A percentile compares a stretch with the other conserved stretches of the same genome.
Evolutionary conservation across 1,140 invertebrate species (phyloP).

Genomic region (Zaprionus taronus): DNA sequence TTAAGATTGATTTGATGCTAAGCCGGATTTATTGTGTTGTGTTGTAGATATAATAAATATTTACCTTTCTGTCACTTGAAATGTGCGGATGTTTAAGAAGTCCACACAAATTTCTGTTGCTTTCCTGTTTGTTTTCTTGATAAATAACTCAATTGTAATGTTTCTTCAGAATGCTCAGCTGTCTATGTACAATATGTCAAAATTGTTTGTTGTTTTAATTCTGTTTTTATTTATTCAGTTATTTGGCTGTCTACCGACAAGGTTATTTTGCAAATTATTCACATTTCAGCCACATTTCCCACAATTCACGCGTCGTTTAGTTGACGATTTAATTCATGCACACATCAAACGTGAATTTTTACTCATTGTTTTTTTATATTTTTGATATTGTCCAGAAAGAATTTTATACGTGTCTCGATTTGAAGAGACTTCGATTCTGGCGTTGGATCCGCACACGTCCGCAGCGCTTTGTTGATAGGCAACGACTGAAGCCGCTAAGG

Average conservation of each 20-base stretch:
- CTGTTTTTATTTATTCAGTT: neutral
- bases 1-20: conserved; percentile 49
- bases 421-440: conserved; percentile 24
- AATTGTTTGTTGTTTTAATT: neutral
- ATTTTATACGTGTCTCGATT: neutral
- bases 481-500: conserved; percentile 78
- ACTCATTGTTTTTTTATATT: neutral
- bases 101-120: neutral
- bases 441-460: conserved; percentile 52
- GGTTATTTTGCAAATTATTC: neutral
- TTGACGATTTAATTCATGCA: neutral
- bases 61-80: conserved; percentile 46
- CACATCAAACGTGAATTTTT: neutral
- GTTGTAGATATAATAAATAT: conserved; percentile 57
- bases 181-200: neutral
- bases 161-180: neutral
- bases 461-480: conserved; percentile 73
- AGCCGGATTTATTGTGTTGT: conserved; percentile 56
- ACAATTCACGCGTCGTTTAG: conserved; percentile 17
- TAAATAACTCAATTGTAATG: conserved; percentile 2
- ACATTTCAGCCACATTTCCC: conserved; percentile 10
- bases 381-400: neutral
- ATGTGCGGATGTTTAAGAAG: neutral
- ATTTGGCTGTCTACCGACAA: neutral
- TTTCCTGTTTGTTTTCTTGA: neutral